Base-by-base conservation (phyloP, 2,888 invertebrate genomes). In the Diloba caeruleocephala region DNA sequence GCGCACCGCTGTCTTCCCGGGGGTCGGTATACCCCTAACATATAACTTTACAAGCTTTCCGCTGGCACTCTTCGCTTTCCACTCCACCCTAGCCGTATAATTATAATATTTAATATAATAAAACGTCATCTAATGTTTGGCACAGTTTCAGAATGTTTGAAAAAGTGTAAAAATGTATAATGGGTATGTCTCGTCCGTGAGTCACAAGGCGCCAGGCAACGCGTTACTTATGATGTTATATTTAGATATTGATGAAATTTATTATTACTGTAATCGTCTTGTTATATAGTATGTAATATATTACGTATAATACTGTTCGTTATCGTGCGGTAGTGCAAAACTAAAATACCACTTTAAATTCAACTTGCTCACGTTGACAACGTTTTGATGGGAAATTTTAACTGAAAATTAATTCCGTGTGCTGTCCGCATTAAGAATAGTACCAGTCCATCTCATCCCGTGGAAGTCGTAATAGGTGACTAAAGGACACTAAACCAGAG, bases 101-200 rank as follows among this genome's bases (percentile, higher is more conserved):
- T 79, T 77, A 79, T 74, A 73, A 73, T 76, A 78, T 76, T 74
- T 65, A 71, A 53, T 74, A 65, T 70, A 71, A 78, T 81, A 72
- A 75, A 71, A 71, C 65, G 72, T 72, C 68, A 68, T 57, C 59
- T 63, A 66, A 68, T 56, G 52, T 69, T 76, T 82, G 81, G 82
- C 81, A 81, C 44, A 43, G 65, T 55, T 64, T 76, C 81, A 78
- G 74, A 60, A 66, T 70, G 58, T 68, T 63, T 50, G 70, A 65
- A 79, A 79, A 75, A 67, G 59, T 73, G 72, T 71, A 63, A 70
- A 67, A 71, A 63, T 65, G 32, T 70, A 54, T 32, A 53, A 71
- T 68, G n/a, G n/a, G n/a, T n/a, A 66, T 54, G 59, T 59, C 59
- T 64, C 6, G 12, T n/a, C 19, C 3, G 42, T 81, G 81, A 81